Evolutionary conservation across 92 coral and sea anemone genomes (phyloP).

Genomic region (Desmophyllum pertusum): DNA sequence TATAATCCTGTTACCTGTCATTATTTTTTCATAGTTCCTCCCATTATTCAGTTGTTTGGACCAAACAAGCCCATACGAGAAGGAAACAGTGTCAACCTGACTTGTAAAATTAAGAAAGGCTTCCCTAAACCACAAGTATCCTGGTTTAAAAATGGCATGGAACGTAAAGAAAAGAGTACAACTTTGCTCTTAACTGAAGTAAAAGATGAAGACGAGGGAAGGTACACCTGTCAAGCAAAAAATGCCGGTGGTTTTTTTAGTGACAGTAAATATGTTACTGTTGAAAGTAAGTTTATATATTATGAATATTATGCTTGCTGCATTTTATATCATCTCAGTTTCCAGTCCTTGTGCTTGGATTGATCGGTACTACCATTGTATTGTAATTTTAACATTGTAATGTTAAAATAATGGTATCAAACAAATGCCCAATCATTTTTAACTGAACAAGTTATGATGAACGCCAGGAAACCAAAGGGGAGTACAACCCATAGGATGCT

Average conservation of each 20-base stretch:
- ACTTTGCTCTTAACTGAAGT: not conserved
- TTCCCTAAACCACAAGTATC: not conserved
- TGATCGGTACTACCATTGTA: too few relatives aligned
- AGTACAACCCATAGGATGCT: too few relatives aligned
- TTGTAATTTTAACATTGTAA: too few relatives aligned
- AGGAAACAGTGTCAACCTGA: not conserved
- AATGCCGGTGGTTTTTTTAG: not conserved
- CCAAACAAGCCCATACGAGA: not conserved
- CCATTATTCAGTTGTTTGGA: not conserved
- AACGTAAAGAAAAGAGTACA: not conserved
- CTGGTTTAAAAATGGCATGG: not conserved
- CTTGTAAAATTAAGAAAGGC: not conserved
- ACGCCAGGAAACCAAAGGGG: too few relatives aligned
- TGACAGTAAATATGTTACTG: not conserved
- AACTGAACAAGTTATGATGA: too few relatives aligned
- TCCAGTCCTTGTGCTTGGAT: too few relatives aligned
- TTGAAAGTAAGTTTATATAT: not conserved
- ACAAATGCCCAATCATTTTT: too few relatives aligned
- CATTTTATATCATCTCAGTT: too few relatives aligned
- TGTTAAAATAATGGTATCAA: too few relatives aligned
- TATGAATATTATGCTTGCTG: not conserved
- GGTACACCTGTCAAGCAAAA: not conserved
- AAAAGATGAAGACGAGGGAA: not conserved
- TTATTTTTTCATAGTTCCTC: not conserved
- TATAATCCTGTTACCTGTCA: not conserved